Percentiles rank a stretch among this genome's conserved stretches.
Conservation (phyloP, 2,888 invertebrate species). For the Rhamnusium bicolor region DNA sequence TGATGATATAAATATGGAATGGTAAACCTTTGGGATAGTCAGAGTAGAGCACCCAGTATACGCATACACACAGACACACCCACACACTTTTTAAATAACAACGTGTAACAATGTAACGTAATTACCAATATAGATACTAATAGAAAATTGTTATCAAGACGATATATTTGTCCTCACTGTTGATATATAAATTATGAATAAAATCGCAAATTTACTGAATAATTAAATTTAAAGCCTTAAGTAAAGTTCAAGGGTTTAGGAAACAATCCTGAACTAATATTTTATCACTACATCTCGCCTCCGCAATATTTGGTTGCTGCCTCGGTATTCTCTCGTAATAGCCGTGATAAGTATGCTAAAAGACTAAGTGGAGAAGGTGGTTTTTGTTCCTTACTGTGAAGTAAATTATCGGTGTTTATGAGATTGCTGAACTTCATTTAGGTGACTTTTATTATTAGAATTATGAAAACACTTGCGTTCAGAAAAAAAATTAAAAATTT, state of each 20-base stretch:
- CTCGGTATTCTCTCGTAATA: neutral
- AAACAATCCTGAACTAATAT: conserved; percentile 35
- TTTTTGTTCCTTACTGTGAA: neutral
- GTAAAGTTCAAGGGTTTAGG: conserved; percentile 29
- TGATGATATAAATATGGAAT: no score
- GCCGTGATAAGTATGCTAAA: neutral
- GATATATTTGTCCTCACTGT: neutral
- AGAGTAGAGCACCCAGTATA: no score
- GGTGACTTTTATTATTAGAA: neutral
- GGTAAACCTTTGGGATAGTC: no score
- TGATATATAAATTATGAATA: conserved; percentile 9
- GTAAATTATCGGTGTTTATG: neutral
- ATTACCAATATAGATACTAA: no score
- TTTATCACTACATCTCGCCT: conserved; percentile 24
- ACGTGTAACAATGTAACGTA: no score
- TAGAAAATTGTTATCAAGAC: no score
- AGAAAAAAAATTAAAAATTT: no score
- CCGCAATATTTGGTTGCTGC: conserved; percentile 11
- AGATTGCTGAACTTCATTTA: neutral
- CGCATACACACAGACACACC: no score
- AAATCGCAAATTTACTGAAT: conserved; percentile 18
- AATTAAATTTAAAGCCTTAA: conserved; percentile 26
- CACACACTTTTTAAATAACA: no score
- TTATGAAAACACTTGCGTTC: no score
- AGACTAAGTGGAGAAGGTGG: neutral